Evolutionary conservation across 1,140 invertebrate species (phyloP).

Genomic region (Heterodera schachtii): DNA sequence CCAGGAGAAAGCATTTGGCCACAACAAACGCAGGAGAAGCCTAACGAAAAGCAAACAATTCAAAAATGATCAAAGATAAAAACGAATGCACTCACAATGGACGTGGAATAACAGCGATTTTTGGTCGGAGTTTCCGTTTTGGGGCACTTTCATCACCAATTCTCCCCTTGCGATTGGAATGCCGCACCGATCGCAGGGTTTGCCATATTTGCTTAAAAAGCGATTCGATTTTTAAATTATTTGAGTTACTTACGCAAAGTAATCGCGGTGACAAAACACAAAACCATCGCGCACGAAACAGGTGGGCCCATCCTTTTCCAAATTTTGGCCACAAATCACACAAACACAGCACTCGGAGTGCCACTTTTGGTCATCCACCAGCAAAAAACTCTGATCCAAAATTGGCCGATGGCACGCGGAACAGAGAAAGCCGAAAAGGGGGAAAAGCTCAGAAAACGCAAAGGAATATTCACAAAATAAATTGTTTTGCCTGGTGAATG

Average conservation of each 20-base stretch:
- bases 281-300: constrained; percentile 25
- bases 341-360: constrained; percentile 41
- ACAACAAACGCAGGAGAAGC: constrained; percentile 23
- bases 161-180: constrained; percentile 5
- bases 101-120: constrained; percentile 11
- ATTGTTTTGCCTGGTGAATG: not conserved
- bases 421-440: constrained; percentile 25
- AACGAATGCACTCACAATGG: not conserved
- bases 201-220: constrained; percentile 29
- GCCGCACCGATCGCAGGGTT: constrained; percentile 9
- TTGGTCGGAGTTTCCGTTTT: not conserved
- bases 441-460: too few species aligned
- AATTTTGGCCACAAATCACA: constrained; percentile 30
- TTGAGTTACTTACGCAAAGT: constrained; percentile 10
- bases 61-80: not conserved
- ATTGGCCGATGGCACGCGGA: constrained; percentile 28
- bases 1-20: constrained; percentile 8
- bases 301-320: constrained; percentile 28
- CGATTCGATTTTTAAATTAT: not conserved
- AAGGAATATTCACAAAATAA: not conserved
- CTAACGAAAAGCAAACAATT: constrained; percentile 1
- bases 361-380: constrained; percentile 39
- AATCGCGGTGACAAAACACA: constrained; percentile 16
- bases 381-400: constrained; percentile 35
- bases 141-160: constrained; percentile 26